Evolutionary conservation across 2,797 vertebrate genomes (phyloP).

Genomic region (Aphelocoma californica): DNA sequence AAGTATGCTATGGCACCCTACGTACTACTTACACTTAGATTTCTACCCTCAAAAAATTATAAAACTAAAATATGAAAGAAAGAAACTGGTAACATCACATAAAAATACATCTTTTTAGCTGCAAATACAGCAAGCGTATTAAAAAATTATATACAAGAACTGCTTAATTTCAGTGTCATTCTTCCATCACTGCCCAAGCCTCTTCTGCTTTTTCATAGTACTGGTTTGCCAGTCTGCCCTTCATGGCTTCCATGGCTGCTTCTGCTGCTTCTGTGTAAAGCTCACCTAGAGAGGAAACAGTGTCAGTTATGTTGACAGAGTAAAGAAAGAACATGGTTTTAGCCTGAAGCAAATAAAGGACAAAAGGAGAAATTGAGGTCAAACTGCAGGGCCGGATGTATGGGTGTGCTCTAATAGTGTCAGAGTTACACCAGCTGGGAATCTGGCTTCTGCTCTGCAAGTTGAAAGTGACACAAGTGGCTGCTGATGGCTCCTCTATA

Average conservation of each 20-base stretch:
- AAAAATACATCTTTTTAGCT: conserved; percentile 48
- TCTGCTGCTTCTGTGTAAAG: conserved; percentile 95
- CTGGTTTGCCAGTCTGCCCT: conserved; percentile 91
- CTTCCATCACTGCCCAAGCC: conserved; percentile 92
- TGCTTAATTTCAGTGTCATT: conserved; percentile 55
- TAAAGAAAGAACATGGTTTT: not conserved
- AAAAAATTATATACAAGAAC: not conserved
- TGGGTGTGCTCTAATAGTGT: not conserved
- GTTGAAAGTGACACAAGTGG: fast-evolving
- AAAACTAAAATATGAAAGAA: conserved; percentile 36
- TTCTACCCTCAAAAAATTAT: conserved; percentile 18
- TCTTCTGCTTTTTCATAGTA: conserved; percentile 97
- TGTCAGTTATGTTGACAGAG: not conserved
- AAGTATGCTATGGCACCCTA: not conserved
- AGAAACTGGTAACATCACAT: conserved; percentile 32
- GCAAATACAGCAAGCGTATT: conserved; percentile 34
- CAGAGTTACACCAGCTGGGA: not conserved
- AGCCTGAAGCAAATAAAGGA: not conserved
- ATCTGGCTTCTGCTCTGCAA: not conserved
- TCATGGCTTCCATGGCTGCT: conserved; percentile 93
- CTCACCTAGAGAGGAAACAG: conserved; percentile 80
- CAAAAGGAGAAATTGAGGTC: not conserved
- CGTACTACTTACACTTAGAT: not conserved
- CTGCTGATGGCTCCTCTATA: not conserved
- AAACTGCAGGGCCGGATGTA: not conserved